A percentile compares a stretch with the other conserved stretches of the same genome.
phyloP scores from a whole-genome alignment of 2,888 invertebrate genomes.

The Epirrhoe tristata region DNA sequence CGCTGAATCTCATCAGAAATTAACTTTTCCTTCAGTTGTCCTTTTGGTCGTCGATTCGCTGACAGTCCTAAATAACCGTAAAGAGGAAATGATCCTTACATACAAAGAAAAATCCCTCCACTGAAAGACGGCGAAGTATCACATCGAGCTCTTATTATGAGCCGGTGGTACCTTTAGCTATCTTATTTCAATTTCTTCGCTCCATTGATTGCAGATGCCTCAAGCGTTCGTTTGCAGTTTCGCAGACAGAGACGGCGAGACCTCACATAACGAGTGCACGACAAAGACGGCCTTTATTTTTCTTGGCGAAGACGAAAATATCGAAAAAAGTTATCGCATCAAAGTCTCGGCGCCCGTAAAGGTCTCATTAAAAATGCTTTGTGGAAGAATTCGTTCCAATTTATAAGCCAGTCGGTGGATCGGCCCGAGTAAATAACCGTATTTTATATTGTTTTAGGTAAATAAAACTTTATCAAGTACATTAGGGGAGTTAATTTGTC shows the following conservation, averaged over 20 bases:
- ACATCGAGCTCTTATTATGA: slow-evolving; percentile 67
- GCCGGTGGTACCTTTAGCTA: slow-evolving; percentile 72
- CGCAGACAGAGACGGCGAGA: slow-evolving; percentile 59
- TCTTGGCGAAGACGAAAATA: slow-evolving; percentile 75
- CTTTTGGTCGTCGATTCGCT: slow-evolving; percentile 36
- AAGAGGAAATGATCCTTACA: slow-evolving; percentile 59
- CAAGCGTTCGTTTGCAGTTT: slow-evolving; percentile 74
- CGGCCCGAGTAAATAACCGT: slow-evolving; percentile 75
- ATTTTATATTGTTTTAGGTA: slow-evolving; percentile 69
- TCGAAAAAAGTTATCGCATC: slow-evolving; percentile 83
- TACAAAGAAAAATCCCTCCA: slow-evolving; percentile 57
- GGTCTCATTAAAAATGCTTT: slow-evolving; percentile 84
- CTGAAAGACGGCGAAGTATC: slow-evolving; percentile 54
- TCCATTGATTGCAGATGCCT: slow-evolving; percentile 84
- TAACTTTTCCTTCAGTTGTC: slow-evolving; percentile 28
- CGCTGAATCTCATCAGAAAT: slow-evolving; percentile 28
- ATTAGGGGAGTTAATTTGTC: slow-evolving; percentile 20
- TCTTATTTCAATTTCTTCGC: slow-evolving; percentile 84
- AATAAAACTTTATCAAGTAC: slow-evolving; percentile 54
- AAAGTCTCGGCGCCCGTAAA: slow-evolving; percentile 76
- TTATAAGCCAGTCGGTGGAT: slow-evolving; percentile 77
- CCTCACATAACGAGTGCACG: slow-evolving; percentile 47
- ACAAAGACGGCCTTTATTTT: slow-evolving; percentile 67
- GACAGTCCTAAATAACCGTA: slow-evolving; percentile 44
- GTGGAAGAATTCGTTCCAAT: slow-evolving; percentile 79